Evolutionary conservation across 2,797 vertebrate species (phyloP).

Genomic region (Cuculus canorus): DNA sequence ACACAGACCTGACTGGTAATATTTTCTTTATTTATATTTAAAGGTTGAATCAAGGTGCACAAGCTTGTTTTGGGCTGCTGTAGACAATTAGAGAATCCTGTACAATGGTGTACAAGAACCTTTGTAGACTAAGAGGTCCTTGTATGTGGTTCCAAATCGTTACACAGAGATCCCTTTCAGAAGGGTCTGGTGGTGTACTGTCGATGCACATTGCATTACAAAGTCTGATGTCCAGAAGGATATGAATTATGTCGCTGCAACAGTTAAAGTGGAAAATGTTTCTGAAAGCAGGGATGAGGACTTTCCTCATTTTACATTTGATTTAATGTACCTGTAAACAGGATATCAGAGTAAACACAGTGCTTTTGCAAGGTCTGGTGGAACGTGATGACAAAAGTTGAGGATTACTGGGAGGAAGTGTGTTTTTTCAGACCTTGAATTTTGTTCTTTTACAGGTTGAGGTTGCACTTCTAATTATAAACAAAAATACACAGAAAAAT

Average conservation of each 20-base stretch:
- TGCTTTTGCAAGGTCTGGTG: neutral
- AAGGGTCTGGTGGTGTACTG: neutral
- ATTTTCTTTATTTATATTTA: neutral
- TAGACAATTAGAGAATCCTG: neutral
- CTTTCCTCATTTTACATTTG: neutral
- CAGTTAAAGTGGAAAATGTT: neutral
- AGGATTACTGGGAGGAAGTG: neutral
- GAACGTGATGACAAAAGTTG: neutral
- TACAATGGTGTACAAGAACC: neutral
- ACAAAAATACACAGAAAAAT: neutral
- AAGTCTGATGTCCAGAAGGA: neutral
- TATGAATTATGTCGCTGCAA: neutral
- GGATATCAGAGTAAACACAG: neutral
- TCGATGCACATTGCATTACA: neutral
- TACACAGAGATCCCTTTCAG: neutral
- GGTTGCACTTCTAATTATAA: neutral
- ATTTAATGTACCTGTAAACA: neutral
- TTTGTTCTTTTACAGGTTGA: neutral
- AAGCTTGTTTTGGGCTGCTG: neutral
- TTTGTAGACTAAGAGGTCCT: neutral
- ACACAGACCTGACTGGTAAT: neutral
- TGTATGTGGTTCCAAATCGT: neutral
- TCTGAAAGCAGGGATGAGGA: neutral
- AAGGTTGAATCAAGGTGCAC: accelerated
- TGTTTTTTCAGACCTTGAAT: neutral